Evolutionary conservation across 2,113 vertebrate species (phyloP).

Genomic region (Eclectus roratus): DNA sequence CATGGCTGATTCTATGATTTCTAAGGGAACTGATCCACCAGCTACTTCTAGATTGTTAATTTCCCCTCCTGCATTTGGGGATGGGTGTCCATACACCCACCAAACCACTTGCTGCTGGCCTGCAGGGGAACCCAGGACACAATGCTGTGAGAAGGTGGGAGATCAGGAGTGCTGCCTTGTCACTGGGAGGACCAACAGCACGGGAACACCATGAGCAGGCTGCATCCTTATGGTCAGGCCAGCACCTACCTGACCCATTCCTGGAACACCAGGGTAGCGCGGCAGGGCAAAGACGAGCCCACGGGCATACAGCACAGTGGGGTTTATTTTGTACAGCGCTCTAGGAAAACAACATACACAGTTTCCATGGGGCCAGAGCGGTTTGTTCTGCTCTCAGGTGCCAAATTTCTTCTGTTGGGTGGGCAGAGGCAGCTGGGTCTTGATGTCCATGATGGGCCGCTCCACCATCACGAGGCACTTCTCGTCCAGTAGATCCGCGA

Average conservation of each 20-base stretch:
- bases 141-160: background rate
- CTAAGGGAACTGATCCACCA: background rate
- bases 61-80: background rate
- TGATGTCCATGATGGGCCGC: slow-evolving; percentile 86
- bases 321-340: slow-evolving; percentile 40
- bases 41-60: background rate
- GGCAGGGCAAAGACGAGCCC: background rate
- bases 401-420: slow-evolving; percentile 93
- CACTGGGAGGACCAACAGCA: too few species aligned
- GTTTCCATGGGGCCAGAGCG: background rate
- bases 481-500: slow-evolving; percentile 82
- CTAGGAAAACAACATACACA: background rate
- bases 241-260: background rate
- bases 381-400: slow-evolving; percentile 75
- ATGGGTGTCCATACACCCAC: background rate
- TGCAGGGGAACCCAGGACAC: rapidly evolving
- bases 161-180: too few species aligned
- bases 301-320: background rate
- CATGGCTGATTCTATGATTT: background rate
- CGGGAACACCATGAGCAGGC: rapidly evolving
- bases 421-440: slow-evolving; percentile 85
- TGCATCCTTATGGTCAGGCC: rapidly evolving
- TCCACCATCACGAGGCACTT: slow-evolving; percentile 89
- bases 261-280: background rate
- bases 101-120: rapidly evolving